Conservation (phyloP, 2,888 invertebrate species). For the Drosophila percnosoma region DNA sequence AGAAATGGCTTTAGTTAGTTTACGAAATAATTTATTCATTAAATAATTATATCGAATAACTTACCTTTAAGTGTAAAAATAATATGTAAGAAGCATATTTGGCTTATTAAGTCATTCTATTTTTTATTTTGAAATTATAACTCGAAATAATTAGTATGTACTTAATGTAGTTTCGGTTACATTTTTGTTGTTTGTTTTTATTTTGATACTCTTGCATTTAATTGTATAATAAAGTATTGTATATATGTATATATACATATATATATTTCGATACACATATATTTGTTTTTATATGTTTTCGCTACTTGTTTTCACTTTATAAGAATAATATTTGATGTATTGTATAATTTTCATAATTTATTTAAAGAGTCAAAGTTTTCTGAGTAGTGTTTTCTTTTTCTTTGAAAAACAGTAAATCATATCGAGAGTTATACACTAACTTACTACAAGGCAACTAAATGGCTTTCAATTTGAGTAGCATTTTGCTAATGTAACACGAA, state of each 20-base stretch:
- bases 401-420: conserved; percentile 51
- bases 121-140: conserved; percentile 71
- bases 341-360: conserved; percentile 59
- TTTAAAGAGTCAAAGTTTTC: conserved; percentile 60
- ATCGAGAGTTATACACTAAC: conserved; percentile 65
- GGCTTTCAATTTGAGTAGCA: conserved; percentile 73
- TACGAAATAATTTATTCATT: background rate
- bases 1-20: background rate
- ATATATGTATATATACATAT: conserved; percentile 52
- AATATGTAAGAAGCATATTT: background rate
- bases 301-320: conserved; percentile 63
- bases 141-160: conserved; percentile 54
- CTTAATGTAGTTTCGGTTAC: conserved; percentile 52
- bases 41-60: background rate
- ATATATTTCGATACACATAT: conserved; percentile 33
- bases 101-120: conserved; percentile 66
- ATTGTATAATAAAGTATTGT: conserved; percentile 64
- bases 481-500: conserved; percentile 39
- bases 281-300: conserved; percentile 29
- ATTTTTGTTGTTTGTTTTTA: conserved; percentile 35
- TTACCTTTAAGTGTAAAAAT: conserved; percentile 6
- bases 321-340: conserved; percentile 69
- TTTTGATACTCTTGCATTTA: conserved; percentile 46
- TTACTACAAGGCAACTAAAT: conserved; percentile 83
- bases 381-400: conserved; percentile 32